Evolutionary conservation across 1,140 invertebrate species (phyloP), one percentile per base, ranked within the genome.

Genomic region (Trissolcus basalis): DNA sequence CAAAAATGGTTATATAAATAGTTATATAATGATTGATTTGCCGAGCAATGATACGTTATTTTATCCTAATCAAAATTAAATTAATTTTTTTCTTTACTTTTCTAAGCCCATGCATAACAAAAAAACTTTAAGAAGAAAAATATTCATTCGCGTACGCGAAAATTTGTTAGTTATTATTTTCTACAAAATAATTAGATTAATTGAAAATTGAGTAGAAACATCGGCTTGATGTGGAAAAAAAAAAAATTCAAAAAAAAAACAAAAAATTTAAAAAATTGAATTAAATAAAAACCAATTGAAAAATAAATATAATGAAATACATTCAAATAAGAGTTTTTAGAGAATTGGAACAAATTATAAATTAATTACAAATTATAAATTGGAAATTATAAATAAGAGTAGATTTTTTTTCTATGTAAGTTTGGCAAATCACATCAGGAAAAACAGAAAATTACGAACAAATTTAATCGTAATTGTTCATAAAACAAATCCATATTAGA

Each of bases 401-500:
- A 1, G 19, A 27, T 27, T 27, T 27, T 6, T 27, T 27, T 27
- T 27, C 19, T 27, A 6, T 27, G 19, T 27, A 27, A 58, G 54
- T 47, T 58, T 50, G 43, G 56, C 45, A 56, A 50, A 35, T 55
- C 35, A 55, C 7, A 16, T 53, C 15, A 49, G n/a, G 8, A 39
- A 39, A 13, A 39, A 27, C 36, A 27, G 32, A 43, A 53, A 47
- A 41, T 64, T 50, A 50, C 12, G 14, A 54, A 45, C 39, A 50
- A 16, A 44, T 1, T 44, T 44, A 49, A 56, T 49, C 35, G 43
- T 65, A 49, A 65, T 56, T 49, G 32, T 49, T 15, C 19, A 8
- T 36, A 49, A n/a, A 27, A 53, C 12, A 48, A 71, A 58, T 63
- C 33, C 47, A 39, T 45, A n/a, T 58, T 64, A 69, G 81, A 0